Base-by-base conservation (phyloP, 1,140 invertebrate genomes). In the Zophobas atratus region DNA sequence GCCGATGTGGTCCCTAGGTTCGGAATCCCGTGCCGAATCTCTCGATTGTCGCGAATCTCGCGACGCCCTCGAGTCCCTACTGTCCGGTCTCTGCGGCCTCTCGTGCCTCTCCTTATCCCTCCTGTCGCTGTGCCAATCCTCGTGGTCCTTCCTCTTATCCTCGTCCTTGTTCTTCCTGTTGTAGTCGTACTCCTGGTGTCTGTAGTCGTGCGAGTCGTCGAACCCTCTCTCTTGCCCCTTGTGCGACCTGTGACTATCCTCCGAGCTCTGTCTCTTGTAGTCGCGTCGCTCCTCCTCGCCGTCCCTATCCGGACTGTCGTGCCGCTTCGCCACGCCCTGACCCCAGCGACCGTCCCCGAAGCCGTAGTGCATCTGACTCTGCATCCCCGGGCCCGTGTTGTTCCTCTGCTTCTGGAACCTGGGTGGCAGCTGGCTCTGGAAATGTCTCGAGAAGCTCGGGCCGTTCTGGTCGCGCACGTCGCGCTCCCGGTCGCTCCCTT, bases 371-470 rank as follows among this genome's bases (percentile, higher is more conserved):
- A 73, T 67, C 46, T 70, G 77, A 51, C 48, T 63, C 49, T 79
- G 80, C 39, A 67, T 57, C 55, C 80, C 81, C 49, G 71, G 71
- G 75, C 72, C 80, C 39, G 75, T 73, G 75, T 82, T 82, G 63
- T 83, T 84, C 1, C 80, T 49, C 81, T 88, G 87, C 82, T 93
- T 95, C 84, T 94, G 92, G 86, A 97, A 96, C 51, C 96, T 89
- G 46, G 96, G 96, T 41, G 96, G 95, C 79, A 97, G 89, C 87
- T 95, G 94, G 56, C 89, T 91, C 85, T 94, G 92, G 85, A 94
- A 96, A 57, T 91, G 91, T 81, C 92, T 90, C 5, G 92, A 92
- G 82, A 92, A 94, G 6, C 88, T 89, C 1, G 87, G 86, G 80
- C 84, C 72, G 84, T 86, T 79, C 77, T 81, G 80, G 34, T 84